Evolutionary conservation across 2,888 invertebrate species (phyloP), one percentile per base, ranked within the genome.

Genomic region (Cremastobaeus sp.): DNA sequence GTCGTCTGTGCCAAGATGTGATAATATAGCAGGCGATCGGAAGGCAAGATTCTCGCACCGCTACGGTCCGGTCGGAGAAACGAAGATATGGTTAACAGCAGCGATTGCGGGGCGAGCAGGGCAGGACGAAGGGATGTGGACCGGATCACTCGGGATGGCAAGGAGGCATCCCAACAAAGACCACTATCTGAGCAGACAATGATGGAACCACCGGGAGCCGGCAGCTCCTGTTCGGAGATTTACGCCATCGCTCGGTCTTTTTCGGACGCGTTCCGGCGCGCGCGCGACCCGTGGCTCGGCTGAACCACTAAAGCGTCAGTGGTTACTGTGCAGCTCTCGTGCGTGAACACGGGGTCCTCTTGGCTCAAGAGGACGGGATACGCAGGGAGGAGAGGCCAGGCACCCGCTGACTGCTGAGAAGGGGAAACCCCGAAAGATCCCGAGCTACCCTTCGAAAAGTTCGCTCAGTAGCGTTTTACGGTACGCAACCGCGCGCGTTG

Each of bases 241-340:
- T 1, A 78, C 83, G 84, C 60, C 1, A 0, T 0, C 2, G 21
- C 47, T 82, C 84, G 84, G 75, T 0, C 0, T 2, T 32, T 3
- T 65, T 78, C 84, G 84, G 80, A 32, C 72, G 72, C 62, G 60
- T 62, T 84, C 82, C 79, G 77, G 62, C 79, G 78, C 78, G 77
- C 80, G 79, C 79, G 78, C 81, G 83, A 80, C 82, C 81, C 81
- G 81, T 80, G 78, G 80, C 81, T 81, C 77, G 68, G 66, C 62
- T 60, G 62, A 50, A 60, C 66, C 57, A 55, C 57, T 48, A 54
- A 45, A 54, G 35, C 59, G 72, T 76, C 72, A 68, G 75, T 71
- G 75, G 69, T 76, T 72, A 72, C 48, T 52, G 71, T 65, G 72
- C 71, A 59, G 69, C 72, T 52, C 20, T 62, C 71, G 57, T 18